These are phyloP conservation scores for Brachionus asplanchnoidis DNA, from an alignment of 1,140 invertebrate genomes.

Conservation along the genomic window DNA sequence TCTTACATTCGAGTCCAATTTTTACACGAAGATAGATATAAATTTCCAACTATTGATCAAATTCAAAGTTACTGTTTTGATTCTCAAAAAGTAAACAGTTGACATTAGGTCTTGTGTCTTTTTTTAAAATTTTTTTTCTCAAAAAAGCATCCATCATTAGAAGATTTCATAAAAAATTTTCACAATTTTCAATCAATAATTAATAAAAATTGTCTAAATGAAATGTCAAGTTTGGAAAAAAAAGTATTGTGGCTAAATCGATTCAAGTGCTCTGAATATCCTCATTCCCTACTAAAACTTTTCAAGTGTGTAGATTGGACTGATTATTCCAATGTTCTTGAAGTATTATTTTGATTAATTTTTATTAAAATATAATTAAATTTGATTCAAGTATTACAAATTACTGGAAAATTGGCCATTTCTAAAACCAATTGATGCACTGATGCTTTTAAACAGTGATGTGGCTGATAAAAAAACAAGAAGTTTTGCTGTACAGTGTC, in stretches of 20 bases:
- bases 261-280: slow-evolving; percentile 49
- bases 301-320: slow-evolving; percentile 20
- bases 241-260: slow-evolving; percentile 79
- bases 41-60: background rate
- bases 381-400: background rate
- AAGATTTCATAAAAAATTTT: background rate
- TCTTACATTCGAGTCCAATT: background rate
- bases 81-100: background rate
- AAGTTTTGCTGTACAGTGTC: slow-evolving; percentile 79
- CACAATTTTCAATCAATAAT: background rate
- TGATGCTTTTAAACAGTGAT: slow-evolving; percentile 90
- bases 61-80: background rate
- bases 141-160: background rate
- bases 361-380: background rate
- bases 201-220: slow-evolving; percentile 62
- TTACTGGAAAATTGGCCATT: slow-evolving; percentile 66
- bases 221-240: slow-evolving; percentile 81
- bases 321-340: background rate
- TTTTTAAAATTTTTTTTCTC: background rate
- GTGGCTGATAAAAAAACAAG: slow-evolving; percentile 81
- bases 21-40: background rate
- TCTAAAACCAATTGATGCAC: slow-evolving; percentile 72
- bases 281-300: background rate
- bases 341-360: background rate
- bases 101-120: background rate